Evolutionary conservation across 2,113 vertebrate genomes (phyloP).

Genomic region (Platysteira castanea): DNA sequence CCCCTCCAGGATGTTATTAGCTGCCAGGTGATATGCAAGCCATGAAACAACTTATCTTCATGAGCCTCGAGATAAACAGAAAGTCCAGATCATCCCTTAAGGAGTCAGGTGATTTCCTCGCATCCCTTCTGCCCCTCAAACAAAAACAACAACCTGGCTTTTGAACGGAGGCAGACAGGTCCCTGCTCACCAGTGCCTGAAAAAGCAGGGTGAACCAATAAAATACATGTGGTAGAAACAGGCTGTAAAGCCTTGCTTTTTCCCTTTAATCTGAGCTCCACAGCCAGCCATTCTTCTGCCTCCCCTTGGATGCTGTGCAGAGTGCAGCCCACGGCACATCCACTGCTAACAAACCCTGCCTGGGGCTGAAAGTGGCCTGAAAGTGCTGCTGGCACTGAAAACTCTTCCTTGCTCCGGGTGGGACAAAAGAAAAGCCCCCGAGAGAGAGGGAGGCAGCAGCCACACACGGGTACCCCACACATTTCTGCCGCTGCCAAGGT

Average conservation of each 20-base stretch:
- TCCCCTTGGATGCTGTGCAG: not conserved
- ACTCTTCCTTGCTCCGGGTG: accelerated
- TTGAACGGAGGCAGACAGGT: not conserved
- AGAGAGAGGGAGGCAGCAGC: not conserved
- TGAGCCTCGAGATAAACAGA: not conserved
- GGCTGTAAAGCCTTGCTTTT: not conserved
- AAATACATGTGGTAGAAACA: not conserved
- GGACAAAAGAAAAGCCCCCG: not conserved
- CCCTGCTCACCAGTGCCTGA: not conserved
- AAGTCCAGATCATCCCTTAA: not conserved
- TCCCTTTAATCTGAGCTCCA: not conserved
- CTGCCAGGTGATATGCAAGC: not conserved
- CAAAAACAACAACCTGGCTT: not conserved
- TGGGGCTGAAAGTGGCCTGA: not conserved
- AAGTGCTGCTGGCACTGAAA: not conserved
- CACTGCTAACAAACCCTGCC: not conserved
- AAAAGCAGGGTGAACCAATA: not conserved
- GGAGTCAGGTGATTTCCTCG: not conserved
- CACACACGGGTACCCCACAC: not conserved
- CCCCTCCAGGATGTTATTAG: not conserved
- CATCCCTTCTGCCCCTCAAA: not conserved
- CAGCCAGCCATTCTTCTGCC: not conserved
- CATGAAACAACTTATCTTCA: not conserved
- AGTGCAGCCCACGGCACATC: not conserved
- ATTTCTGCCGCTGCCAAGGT: not conserved